phyloP scores from a whole-genome alignment of 2,888 invertebrate genomes.

The Bhutanitis thaidina region DNA sequence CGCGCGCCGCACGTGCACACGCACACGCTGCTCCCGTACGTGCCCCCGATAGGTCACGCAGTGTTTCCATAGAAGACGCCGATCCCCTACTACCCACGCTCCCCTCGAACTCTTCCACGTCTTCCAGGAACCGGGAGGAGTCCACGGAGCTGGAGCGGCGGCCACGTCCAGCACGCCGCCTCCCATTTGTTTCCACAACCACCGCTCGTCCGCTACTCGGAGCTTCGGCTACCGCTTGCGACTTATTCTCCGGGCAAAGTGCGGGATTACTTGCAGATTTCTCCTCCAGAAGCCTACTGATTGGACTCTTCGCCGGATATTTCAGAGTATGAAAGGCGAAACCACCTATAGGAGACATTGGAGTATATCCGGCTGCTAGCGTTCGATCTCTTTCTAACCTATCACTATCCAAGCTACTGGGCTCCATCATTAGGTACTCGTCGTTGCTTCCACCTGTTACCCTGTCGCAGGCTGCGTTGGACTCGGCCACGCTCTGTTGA shows the following conservation, averaged over 20 bases:
- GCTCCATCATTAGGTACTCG: slow-evolving; percentile 86
- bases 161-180: slow-evolving; percentile 45
- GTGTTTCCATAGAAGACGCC: slow-evolving; percentile 70
- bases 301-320: slow-evolving; percentile 48
- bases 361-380: slow-evolving; percentile 81
- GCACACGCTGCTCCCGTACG: slow-evolving; percentile 64
- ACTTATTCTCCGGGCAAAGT: slow-evolving; percentile 53
- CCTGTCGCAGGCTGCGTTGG: slow-evolving; percentile 16
- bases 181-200: slow-evolving; percentile 20
- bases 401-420: slow-evolving; percentile 56
- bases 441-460: slow-evolving; percentile 41
- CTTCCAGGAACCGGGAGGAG: slow-evolving; percentile 84
- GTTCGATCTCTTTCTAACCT: slow-evolving; percentile 39
- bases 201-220: slow-evolving; percentile 20
- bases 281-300: slow-evolving; percentile 61
- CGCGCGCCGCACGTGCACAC: slow-evolving; percentile 42
- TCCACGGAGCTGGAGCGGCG: slow-evolving; percentile 88
- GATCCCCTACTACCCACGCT: slow-evolving; percentile 63
- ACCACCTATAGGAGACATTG: slow-evolving; percentile 84
- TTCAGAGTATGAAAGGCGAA: slow-evolving; percentile 62
- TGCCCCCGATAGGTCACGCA: slow-evolving; percentile 53
- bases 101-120: slow-evolving; percentile 77
- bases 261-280: slow-evolving; percentile 86
- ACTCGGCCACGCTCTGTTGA: slow-evolving; percentile 34
- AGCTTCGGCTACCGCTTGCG: slow-evolving; percentile 11